Evolutionary conservation across 1,140 invertebrate species (phyloP), one percentile per base, ranked within the genome.

Genomic region (Ceratina australensis): DNA sequence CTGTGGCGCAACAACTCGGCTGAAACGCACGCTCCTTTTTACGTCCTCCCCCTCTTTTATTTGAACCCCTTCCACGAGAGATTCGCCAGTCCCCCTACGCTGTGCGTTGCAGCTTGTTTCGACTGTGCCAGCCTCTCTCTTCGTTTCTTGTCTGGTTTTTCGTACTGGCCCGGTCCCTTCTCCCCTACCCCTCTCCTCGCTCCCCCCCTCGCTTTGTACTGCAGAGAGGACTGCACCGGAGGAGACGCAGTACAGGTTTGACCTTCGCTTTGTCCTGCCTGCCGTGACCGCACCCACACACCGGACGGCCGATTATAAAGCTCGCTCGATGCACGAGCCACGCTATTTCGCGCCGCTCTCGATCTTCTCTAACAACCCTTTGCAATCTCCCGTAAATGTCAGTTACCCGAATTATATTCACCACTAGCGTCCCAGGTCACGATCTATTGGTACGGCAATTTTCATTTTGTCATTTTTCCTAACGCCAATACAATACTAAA

Each of bases 191-290:
- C 26, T 20, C 15, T 54, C 33, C 24, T 42, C 26, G 42, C 22
- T 24, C 67, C 33, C 20, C 52, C 22, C 20, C 57, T 67, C 18
- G 8, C 73, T 28, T 56, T 20, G 24, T 10, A 61, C 57, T 80
- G 68, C 79, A 71, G 50, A 71, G 50, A 59, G 56, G 71, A 77
- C 78, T 86, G 86, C 77, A 79, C 64, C 69, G 61, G 24, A 26
- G 60, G 60, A 79, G 82, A 86, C 82, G 77, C 77, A 73, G 75
- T 86, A 79, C 74, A 67, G 77, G 68, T 82, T 80, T 87, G 87
- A 89, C 88, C 88, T 89, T 89, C 86, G 78, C 72, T 69, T 57
- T 83, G 83, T 87, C 81, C 81, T 86, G 83, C 67, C 68, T 81
- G 49, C 54, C 75, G 22, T 75, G 57, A 54, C 68, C 82, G 81